phyloP scores from a whole-genome alignment of 2,888 invertebrate species.

The Halictus ligatus region DNA sequence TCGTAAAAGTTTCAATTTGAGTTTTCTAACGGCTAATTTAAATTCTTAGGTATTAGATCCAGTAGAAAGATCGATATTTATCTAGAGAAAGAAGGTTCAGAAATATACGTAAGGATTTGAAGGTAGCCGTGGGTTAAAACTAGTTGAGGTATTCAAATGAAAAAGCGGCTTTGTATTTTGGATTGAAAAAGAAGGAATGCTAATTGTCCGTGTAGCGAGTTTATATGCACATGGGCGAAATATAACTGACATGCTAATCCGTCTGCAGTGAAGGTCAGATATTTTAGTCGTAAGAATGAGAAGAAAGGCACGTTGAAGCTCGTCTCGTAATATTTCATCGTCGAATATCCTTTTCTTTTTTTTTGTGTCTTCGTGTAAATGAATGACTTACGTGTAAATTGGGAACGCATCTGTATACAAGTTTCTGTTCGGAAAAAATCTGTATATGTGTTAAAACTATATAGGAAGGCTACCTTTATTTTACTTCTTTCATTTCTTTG shows the following conservation, averaged over 20 bases:
- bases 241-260: slow-evolving; percentile 26
- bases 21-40: neutral
- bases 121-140: neutral
- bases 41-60: neutral
- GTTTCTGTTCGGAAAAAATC: slow-evolving; percentile 55
- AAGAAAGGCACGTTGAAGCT: slow-evolving; percentile 38
- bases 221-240: neutral
- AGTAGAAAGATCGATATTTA: no score
- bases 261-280: slow-evolving; percentile 15
- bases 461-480: slow-evolving; percentile 74
- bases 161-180: neutral
- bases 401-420: slow-evolving; percentile 8
- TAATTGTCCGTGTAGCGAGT: slow-evolving; percentile 4
- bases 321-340: slow-evolving; percentile 37
- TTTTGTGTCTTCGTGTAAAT: neutral
- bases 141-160: neutral
- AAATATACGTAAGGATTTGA: neutral
- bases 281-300: slow-evolving; percentile 21
- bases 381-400: slow-evolving; percentile 18
- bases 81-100: neutral
- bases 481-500: slow-evolving; percentile 65
- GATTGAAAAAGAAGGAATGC: slow-evolving; percentile 16
- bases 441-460: slow-evolving; percentile 70
- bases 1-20: no score
- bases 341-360: slow-evolving; percentile 6